Percentiles rank a stretch among this genome's conserved stretches.
phyloP scores from a whole-genome alignment of 2,113 vertebrate species.

The Bambusicola thoracicus region DNA sequence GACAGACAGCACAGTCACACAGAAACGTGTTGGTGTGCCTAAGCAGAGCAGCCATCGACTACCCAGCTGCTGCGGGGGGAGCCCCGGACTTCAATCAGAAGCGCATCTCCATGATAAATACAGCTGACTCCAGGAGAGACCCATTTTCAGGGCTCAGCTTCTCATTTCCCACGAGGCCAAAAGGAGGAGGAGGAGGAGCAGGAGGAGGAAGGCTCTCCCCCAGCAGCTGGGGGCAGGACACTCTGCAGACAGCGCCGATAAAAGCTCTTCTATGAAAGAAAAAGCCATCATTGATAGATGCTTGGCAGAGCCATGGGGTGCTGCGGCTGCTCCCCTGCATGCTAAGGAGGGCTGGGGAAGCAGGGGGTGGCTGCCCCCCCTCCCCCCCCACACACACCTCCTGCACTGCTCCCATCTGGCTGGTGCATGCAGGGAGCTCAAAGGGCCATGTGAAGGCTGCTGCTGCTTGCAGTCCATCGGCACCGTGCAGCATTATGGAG shows the following conservation, averaged over 20 bases:
- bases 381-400: constrained; percentile 13
- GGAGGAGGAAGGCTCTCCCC: constrained; percentile 3
- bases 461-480: neutral
- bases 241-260: constrained; percentile 16
- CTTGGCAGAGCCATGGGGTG: constrained; percentile 43
- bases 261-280: constrained; percentile 55
- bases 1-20: neutral
- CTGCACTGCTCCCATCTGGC: constrained; percentile 54
- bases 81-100: neutral
- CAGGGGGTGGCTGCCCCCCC: constrained; percentile 1
- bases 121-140: neutral
- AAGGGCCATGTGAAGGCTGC: constrained; percentile 42
- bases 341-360: constrained; percentile 41
- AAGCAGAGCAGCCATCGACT: neutral
- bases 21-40: neutral
- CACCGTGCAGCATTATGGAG: constrained; percentile 46
- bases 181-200: neutral
- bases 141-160: neutral
- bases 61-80: neutral
- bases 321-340: constrained; percentile 57
- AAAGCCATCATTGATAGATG: constrained; percentile 55
- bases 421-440: constrained; percentile 36
- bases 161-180: neutral
- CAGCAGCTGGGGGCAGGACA: neutral
- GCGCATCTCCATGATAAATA: neutral